Evolutionary conservation across 1,140 invertebrate genomes (phyloP), one percentile per base, ranked within the genome.

Genomic region (Aphis gossypii): DNA sequence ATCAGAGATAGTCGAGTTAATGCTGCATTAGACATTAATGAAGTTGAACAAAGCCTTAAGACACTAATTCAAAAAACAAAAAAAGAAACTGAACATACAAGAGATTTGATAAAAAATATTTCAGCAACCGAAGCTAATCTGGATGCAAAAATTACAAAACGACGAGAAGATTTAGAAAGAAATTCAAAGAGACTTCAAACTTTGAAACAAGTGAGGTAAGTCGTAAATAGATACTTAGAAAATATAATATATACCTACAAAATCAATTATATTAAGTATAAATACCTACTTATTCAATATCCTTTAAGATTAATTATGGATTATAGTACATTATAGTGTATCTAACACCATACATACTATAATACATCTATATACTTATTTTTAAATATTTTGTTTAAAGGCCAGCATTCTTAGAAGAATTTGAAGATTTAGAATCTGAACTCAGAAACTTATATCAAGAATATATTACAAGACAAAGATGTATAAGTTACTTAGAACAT

Each of bases 371-470:
- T 41, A 41, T 41, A 41, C 38, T 41, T 46, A 6, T 38, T 35
- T 23, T 35, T 20, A 51, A 93, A 51, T 88, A 56, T 56, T 93
- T 94, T 89, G 7, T 91, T 94, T 94, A 30, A 94, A 98, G 99
- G 84, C 99, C 99, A 9, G 99, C 99, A 0, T 99, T 99, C 95
- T 97, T 99, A 97, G 98, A 99, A 95, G 99, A 99, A 95, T 99
- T 99, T 95, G 98, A 99, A 94, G 97, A 97, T 86, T 96, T 99
- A 23, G 99, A 99, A 95, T 96, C 96, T 84, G 98, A 99, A 95
- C 95, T 99, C 18, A 97, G 97, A 94, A 95, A 96, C 94, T 95
- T 99, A 25, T 99, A 99, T 95, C 97, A 98, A 88, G 96, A 97
- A 94, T 99, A 99, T 95, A 97, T 99, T 56, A 96, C 97, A 89